phyloP scores from a whole-genome alignment of 2,888 invertebrate genomes.

The Andricus quercusramuli region DNA sequence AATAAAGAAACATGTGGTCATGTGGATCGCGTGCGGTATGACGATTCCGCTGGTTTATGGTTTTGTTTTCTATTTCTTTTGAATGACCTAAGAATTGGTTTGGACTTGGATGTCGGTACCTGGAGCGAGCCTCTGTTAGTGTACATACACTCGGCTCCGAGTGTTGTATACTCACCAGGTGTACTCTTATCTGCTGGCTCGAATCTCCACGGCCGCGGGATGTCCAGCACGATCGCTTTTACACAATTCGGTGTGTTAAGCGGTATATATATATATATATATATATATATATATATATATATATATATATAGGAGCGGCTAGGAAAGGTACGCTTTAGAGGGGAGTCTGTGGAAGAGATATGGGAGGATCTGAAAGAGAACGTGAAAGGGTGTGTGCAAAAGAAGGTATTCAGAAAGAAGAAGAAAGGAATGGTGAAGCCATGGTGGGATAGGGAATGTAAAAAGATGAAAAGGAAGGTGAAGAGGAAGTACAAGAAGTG shows the following conservation, averaged over 20 bases:
- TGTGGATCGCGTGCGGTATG: slow-evolving; percentile 34
- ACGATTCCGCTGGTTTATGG: neutral
- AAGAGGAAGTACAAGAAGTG: no score
- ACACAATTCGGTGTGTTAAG: slow-evolving; percentile 52
- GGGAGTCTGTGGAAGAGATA: no score
- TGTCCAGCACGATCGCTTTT: slow-evolving; percentile 53
- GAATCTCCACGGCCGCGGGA: slow-evolving; percentile 53
- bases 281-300: slow-evolving; percentile 29
- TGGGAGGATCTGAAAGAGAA: no score
- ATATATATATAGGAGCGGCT: slow-evolving; percentile 41
- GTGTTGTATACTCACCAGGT: slow-evolving; percentile 33
- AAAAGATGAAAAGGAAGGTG: no score
- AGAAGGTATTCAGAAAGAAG: no score
- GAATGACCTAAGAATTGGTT: neutral
- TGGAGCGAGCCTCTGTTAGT: neutral
- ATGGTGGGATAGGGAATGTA: no score
- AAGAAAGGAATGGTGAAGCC: no score
- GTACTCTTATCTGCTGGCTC: slow-evolving; percentile 52
- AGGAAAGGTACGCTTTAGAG: no score
- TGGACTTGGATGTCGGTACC: neutral
- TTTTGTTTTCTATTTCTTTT: neutral
- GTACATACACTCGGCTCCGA: neutral
- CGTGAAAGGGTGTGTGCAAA: no score
- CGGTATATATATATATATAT: slow-evolving; percentile 46
- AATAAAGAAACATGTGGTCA: neutral